Conservation (phyloP, 2,113 vertebrate genomes). For the Parus major region DNA sequence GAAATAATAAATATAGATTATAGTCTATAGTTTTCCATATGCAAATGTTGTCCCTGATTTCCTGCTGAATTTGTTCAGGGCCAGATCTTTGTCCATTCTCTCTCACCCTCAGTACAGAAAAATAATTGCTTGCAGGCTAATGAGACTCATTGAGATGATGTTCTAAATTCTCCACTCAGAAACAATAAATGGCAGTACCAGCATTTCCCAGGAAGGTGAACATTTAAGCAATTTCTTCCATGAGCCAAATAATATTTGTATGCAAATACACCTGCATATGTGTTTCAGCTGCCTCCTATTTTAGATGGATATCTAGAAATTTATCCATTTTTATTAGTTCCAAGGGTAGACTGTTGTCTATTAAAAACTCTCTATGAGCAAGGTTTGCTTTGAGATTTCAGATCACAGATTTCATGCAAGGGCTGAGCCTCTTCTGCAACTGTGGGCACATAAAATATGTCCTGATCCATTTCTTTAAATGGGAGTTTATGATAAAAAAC, state of each 20-base stretch:
- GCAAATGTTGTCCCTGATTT: not conserved
- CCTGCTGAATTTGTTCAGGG: not conserved
- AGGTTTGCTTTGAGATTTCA: not conserved
- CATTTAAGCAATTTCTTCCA: not conserved
- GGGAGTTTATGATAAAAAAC: slow-evolving; percentile 11
- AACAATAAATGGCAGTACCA: not conserved
- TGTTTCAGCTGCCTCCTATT: slow-evolving; percentile 6
- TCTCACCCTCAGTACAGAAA: not conserved
- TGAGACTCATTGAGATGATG: slow-evolving; percentile 2
- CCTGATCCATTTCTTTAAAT: slow-evolving; percentile 19
- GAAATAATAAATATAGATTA: not conserved
- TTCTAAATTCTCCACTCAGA: slow-evolving; percentile 15
- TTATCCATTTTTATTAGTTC: slow-evolving; percentile 1
- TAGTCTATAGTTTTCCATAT: not conserved
- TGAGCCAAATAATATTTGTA: not conserved
- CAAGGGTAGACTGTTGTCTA: not conserved
- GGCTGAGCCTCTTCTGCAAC: not conserved
- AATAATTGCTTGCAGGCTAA: slow-evolving; percentile 28
- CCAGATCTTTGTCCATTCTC: not conserved
- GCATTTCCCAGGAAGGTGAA: slow-evolving; percentile 1
- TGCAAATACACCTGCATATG: slow-evolving; percentile 17
- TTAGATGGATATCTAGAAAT: slow-evolving; percentile 32
- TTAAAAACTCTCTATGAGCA: not conserved
- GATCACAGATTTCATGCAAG: not conserved
- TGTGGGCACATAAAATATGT: not conserved